Evolutionary conservation across 2,888 invertebrate genomes (phyloP).

Genomic region (Pteria penguin): DNA sequence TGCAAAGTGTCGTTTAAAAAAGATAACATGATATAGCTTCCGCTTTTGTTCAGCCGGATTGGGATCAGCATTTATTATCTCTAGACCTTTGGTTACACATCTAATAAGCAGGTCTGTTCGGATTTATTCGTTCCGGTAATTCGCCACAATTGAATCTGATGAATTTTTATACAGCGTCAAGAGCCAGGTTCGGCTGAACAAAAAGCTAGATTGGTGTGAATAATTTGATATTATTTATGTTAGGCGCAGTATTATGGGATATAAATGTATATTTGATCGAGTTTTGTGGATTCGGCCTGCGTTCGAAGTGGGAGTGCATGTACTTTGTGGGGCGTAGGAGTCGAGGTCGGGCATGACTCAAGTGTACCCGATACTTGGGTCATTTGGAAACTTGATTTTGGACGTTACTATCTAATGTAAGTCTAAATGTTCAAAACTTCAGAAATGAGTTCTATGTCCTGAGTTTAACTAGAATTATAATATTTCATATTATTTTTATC

Average conservation of each 20-base stretch:
- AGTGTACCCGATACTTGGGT: too few species aligned
- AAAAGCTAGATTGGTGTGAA: not conserved
- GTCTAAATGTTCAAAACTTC: too few species aligned
- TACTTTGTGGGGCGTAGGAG: too few species aligned
- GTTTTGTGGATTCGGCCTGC: too few species aligned
- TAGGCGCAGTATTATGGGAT: not conserved
- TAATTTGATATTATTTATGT: not conserved
- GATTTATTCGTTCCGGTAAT: not conserved
- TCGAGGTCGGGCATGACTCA: too few species aligned
- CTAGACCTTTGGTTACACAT: not conserved
- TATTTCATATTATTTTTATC: too few species aligned
- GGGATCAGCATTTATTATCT: not conserved
- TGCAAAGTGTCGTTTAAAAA: not conserved
- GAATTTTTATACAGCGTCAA: not conserved
- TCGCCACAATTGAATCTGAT: not conserved
- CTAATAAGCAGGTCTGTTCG: not conserved
- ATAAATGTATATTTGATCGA: too few species aligned
- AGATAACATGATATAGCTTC: not conserved
- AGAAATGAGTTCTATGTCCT: too few species aligned
- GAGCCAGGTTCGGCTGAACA: not conserved
- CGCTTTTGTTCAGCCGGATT: not conserved
- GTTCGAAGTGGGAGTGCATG: too few species aligned
- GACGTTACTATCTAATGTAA: too few species aligned
- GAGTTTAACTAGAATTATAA: too few species aligned
- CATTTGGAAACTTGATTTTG: too few species aligned